Conservation (phyloP, 2,797 vertebrate genomes). For the Heliangelus exortis region DNA sequence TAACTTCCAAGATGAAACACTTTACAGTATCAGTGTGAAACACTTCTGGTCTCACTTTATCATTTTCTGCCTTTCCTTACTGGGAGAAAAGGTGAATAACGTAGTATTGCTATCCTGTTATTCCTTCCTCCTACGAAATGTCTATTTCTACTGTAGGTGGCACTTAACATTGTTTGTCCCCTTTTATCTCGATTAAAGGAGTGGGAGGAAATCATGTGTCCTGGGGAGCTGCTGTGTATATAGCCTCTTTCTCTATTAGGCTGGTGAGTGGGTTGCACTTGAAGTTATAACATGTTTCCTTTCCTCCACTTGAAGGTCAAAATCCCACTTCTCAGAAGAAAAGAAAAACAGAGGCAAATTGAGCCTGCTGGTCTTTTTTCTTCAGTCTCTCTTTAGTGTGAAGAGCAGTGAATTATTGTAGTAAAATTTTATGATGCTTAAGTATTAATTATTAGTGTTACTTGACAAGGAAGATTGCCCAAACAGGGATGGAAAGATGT, state of each 20-base stretch:
- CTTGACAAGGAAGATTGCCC: neutral
- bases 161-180: conserved; percentile 56
- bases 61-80: neutral
- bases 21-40: conserved; percentile 16
- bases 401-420: neutral
- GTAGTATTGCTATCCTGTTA: neutral
- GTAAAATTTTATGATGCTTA: neutral
- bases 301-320: conserved; percentile 50
- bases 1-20: conserved; percentile 35
- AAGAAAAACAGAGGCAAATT: neutral
- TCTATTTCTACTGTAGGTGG: conserved; percentile 30
- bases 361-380: neutral
- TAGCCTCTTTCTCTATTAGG: conserved; percentile 19
- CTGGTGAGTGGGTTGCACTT: conserved; percentile 20
- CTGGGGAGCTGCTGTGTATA: conserved; percentile 12
- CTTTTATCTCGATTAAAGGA: conserved; percentile 51
- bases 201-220: conserved; percentile 51
- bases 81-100: neutral
- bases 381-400: neutral
- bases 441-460: neutral
- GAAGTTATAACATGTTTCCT: neutral
- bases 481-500: neutral
- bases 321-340: neutral
- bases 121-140: conserved; percentile 37
- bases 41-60: neutral